Percentiles rank a stretch among this genome's conserved stretches.
Conservation (phyloP, 2,113 vertebrate genomes). For the Sander vitreus region DNA sequence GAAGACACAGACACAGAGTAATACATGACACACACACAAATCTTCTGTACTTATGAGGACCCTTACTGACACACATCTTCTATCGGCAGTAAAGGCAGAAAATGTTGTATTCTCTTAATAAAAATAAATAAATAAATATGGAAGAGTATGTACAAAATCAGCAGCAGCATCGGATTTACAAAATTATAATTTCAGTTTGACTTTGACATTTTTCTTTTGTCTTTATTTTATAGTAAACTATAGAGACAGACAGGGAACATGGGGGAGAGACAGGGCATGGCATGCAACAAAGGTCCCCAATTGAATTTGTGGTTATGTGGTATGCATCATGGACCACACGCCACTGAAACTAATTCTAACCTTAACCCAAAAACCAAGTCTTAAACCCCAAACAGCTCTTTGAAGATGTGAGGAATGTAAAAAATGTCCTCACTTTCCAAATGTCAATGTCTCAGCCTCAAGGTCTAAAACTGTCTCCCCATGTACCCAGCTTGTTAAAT, state of each 20-base stretch:
- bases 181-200: background rate
- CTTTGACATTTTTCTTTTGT: background rate
- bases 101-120: too few relatives aligned
- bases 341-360: background rate
- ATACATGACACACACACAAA: background rate
- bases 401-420: slow-evolving; percentile 42
- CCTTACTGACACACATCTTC: background rate
- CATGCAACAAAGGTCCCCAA: background rate
- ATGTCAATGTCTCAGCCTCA: background rate
- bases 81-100: too few relatives aligned
- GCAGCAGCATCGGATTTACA: background rate
- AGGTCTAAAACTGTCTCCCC: background rate
- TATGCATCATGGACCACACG: slow-evolving; percentile 1
- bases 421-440: slow-evolving; percentile 8
- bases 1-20: background rate
- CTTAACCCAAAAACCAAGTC: background rate
- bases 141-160: background rate
- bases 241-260: background rate
- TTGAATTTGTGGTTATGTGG: background rate
- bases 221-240: background rate
- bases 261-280: too few relatives aligned
- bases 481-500: background rate
- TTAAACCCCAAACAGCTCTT: slow-evolving; percentile 18
- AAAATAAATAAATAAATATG: too few relatives aligned
- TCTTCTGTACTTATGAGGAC: background rate